phyloP scores from a whole-genome alignment of 2,888 invertebrate species.

The Drosophila mimica region DNA sequence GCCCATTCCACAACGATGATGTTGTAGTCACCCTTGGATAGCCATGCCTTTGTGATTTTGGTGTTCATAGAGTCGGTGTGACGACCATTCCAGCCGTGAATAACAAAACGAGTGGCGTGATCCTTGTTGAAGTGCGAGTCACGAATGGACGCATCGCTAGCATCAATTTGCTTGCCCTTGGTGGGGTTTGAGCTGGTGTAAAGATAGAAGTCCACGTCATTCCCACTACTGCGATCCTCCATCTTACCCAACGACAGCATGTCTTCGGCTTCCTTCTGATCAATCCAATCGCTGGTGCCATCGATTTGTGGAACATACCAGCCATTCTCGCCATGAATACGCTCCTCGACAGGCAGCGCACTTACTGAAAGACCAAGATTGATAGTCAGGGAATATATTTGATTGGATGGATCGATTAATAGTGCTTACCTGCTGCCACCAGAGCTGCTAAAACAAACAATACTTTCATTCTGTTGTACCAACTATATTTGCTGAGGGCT shows the following conservation, averaged over 20 bases:
- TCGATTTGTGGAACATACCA: slow-evolving; percentile 61
- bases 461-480: slow-evolving; percentile 30
- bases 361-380: slow-evolving; percentile 10
- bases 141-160: slow-evolving; percentile 33
- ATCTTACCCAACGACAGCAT: slow-evolving; percentile 28
- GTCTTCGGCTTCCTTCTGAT: slow-evolving; percentile 44
- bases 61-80: slow-evolving; percentile 84
- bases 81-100: slow-evolving; percentile 87
- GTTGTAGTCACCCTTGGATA: slow-evolving; percentile 87
- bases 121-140: slow-evolving; percentile 63
- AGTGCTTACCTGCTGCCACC: slow-evolving; percentile 45
- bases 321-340: slow-evolving; percentile 59
- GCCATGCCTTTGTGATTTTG: slow-evolving; percentile 85
- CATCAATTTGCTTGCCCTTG: slow-evolving; percentile 48
- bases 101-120: slow-evolving; percentile 79
- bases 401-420: rapidly evolving
- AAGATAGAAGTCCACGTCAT: slow-evolving; percentile 67
- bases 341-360: slow-evolving; percentile 51
- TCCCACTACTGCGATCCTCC: slow-evolving; percentile 44
- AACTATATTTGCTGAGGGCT: slow-evolving; percentile 2
- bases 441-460: slow-evolving; percentile 35
- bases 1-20: slow-evolving; percentile 88
- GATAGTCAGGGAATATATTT: background rate
- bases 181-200: slow-evolving; percentile 74
- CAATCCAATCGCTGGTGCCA: slow-evolving; percentile 56